These are phyloP conservation scores for Caenorhabditis doughertyi DNA, from an alignment of 2,888 invertebrate species.

Conservation along the genomic window DNA sequence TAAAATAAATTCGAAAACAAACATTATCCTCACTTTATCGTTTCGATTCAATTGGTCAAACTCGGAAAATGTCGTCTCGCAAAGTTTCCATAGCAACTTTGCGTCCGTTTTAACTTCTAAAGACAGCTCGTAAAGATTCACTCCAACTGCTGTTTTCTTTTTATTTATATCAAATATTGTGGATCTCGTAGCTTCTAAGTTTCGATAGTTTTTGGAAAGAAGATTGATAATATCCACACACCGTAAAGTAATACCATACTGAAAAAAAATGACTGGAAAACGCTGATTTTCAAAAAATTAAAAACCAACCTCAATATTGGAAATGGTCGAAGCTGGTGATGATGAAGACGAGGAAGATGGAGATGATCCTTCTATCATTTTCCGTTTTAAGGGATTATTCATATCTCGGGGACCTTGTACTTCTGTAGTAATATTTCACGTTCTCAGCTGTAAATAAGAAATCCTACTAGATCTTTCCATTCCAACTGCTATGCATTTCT, in stretches of 20 bases:
- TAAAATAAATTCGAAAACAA: background rate
- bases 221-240: slow-evolving; percentile 11
- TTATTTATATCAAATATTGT: slow-evolving; percentile 24
- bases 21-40: slow-evolving; percentile 20
- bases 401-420: slow-evolving; percentile 48
- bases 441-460: background rate
- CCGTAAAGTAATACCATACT: slow-evolving; percentile 19
- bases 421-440: slow-evolving; percentile 8
- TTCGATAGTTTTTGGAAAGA: slow-evolving; percentile 20
- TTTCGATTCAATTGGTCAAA: slow-evolving; percentile 11
- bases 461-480: slow-evolving; percentile 35
- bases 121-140: slow-evolving; percentile 46
- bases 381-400: slow-evolving; percentile 21
- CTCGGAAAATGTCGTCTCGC: slow-evolving; percentile 47
- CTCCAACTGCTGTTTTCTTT: background rate
- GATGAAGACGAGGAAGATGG: slow-evolving; percentile 9
- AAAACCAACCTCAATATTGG: slow-evolving; percentile 18
- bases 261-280: background rate
- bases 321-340: slow-evolving; percentile 1
- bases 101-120: slow-evolving; percentile 51
- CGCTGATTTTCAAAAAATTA: background rate
- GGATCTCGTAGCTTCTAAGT: slow-evolving; percentile 34
- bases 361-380: slow-evolving; percentile 31
- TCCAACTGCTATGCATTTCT: slow-evolving; percentile 40
- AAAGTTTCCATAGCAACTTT: slow-evolving; percentile 49